phyloP scores from a whole-genome alignment of 2,113 vertebrate genomes.

The Tichodroma muraria region DNA sequence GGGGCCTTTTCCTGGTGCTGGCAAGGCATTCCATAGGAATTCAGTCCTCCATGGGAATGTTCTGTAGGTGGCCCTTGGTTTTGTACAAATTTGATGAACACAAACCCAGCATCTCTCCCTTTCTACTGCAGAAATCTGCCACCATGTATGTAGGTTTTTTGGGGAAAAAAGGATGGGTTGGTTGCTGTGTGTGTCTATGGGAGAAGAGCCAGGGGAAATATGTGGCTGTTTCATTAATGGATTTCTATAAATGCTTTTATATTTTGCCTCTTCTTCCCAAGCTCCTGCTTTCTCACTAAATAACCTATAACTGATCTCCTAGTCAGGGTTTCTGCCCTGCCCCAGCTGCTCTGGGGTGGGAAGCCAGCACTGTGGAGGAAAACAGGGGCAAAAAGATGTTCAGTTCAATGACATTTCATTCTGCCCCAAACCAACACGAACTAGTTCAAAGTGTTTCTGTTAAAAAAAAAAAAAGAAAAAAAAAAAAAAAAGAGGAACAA shows the following conservation, averaged over 20 bases:
- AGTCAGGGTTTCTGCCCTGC: background rate
- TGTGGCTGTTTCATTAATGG: background rate
- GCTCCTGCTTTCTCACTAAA: background rate
- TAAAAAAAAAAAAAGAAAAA: background rate
- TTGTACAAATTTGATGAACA: background rate
- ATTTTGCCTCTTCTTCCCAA: background rate
- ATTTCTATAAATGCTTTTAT: background rate
- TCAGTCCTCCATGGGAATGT: background rate
- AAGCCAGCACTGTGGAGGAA: background rate
- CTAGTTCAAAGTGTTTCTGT: background rate
- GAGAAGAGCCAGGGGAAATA: background rate
- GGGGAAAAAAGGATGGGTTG: background rate
- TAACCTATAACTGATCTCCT: background rate
- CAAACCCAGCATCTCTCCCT: background rate
- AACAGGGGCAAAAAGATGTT: background rate
- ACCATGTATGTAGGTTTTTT: background rate
- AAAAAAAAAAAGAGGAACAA: background rate
- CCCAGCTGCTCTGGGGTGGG: background rate
- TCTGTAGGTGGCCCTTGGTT: background rate
- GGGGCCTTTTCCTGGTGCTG: background rate
- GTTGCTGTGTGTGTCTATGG: background rate
- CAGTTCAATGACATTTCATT: background rate
- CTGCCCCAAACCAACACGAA: accelerated
- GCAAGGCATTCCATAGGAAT: background rate
- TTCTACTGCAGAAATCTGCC: background rate